These are phyloP conservation scores for Argyrosomus japonicus DNA, from an alignment of 2,113 vertebrate genomes.

Conservation along the genomic window DNA sequence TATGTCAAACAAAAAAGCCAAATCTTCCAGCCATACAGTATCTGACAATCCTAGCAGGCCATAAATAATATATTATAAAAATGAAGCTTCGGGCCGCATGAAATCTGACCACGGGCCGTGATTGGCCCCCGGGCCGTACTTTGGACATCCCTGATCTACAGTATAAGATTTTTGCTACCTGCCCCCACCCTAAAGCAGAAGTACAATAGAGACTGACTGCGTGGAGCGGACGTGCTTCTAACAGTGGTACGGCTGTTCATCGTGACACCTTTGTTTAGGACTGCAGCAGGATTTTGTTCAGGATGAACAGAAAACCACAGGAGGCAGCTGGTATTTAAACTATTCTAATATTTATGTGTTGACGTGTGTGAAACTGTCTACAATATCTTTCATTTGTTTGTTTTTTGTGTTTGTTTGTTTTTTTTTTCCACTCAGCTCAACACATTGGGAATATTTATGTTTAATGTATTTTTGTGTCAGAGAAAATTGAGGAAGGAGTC, in stretches of 20 bases:
- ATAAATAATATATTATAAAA: no score
- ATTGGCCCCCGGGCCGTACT: no score
- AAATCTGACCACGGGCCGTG: no score
- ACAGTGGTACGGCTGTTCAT: neutral
- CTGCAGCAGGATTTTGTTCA: constrained; percentile 4
- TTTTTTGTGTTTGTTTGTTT: neutral
- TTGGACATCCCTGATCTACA: no score
- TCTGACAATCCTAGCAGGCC: no score
- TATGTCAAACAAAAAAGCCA: no score
- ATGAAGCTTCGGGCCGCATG: no score
- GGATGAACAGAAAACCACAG: neutral
- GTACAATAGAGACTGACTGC: neutral
- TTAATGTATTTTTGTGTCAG: no score
- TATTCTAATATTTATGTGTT: neutral
- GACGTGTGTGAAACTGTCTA: neutral
- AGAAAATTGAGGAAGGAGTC: no score
- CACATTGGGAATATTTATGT: neutral
- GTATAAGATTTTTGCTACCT: no score
- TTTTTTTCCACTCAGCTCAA: neutral
- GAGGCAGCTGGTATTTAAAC: neutral
- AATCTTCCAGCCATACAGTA: no score
- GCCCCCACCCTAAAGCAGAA: neutral
- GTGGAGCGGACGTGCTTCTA: neutral
- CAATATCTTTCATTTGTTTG: neutral
- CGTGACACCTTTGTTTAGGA: neutral